A percentile compares a stretch with the other conserved stretches of the same genome.
phyloP scores from a whole-genome alignment of 2,797 vertebrate species.

The Graptemys geographica region DNA sequence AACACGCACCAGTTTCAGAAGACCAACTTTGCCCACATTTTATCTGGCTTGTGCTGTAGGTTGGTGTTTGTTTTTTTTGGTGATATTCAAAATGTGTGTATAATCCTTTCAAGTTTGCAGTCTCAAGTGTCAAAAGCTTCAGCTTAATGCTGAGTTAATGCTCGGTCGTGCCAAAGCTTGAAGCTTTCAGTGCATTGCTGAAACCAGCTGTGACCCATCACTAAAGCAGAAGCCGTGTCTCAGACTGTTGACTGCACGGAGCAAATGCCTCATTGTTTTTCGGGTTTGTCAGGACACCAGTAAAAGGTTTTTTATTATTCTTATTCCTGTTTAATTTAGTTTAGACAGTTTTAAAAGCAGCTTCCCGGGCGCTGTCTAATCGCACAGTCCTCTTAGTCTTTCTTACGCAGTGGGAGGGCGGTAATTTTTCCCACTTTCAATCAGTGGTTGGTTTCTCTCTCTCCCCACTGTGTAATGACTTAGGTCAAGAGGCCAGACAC shows the following conservation, averaged over 20 bases:
- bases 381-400: conserved; percentile 38
- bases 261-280: conserved; percentile 41
- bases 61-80: not conserved
- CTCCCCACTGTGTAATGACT: conserved; percentile 44
- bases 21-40: not conserved
- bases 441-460: conserved; percentile 39
- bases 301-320: not conserved
- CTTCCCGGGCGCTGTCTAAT: conserved; percentile 37
- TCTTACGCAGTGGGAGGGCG: conserved; percentile 43
- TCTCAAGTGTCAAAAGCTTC: conserved; percentile 34
- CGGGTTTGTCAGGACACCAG: conserved; percentile 48
- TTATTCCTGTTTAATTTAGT: conserved; percentile 46
- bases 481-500: conserved; percentile 50
- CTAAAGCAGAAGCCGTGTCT: conserved; percentile 35
- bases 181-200: conserved; percentile 49
- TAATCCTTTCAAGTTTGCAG: conserved; percentile 52
- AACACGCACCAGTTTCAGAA: not conserved
- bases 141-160: conserved; percentile 63
- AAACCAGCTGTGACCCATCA: conserved; percentile 67
- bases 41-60: accelerated
- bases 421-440: conserved; percentile 59
- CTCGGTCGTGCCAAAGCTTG: conserved; percentile 49
- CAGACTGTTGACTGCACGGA: conserved; percentile 45
- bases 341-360: conserved; percentile 66
- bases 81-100: conserved; percentile 56